Evolutionary conservation across 1,140 invertebrate species (phyloP), one percentile per base, ranked within the genome.

Genomic region (Batillaria attramentaria): DNA sequence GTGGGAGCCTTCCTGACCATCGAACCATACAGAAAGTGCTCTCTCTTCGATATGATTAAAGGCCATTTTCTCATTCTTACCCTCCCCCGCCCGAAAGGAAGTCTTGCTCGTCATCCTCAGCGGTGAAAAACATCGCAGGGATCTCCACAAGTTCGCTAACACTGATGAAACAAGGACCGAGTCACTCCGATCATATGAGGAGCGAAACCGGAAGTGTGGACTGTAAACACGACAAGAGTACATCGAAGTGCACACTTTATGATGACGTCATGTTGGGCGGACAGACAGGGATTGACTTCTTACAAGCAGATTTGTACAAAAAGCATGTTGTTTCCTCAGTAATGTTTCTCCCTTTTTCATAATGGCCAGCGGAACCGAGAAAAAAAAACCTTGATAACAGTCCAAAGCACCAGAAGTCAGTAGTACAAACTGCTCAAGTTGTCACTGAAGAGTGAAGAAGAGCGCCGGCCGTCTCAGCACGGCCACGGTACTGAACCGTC

Each of bases 51-150:
- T 24, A 6, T 24, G 4, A 28, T 20, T n/a, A 33, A 50, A 66
- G 54, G 41, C 43, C n/a, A 75, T 42, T 66, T 31, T 72, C 35
- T 37, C 8, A 42, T 43, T 13, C 42, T 43, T 66, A 68, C 74
- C 57, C 42, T 43, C 81, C 80, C 78, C 84, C 85, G 28, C 78
- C 74, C 16, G 83, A 79, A 43, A 85, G 68, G 78, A 89, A 89
- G 65, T 88, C 88, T 68, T 85, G 79, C 1, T 89, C 88, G 66
- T 89, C 87, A 80, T 89, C 88, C 24, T 89, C 88, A 54, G 84
- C 84, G 60, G 77, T 84, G 70, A 89, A 89, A 86, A 89, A 89
- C 87, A 87, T 89, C 31, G 54, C 57, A 39, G n/a, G 42, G 1
- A 41, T 41, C 24, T 31, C 8, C 60, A 60, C n/a, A 16, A 57